A percentile compares a stretch with the other conserved stretches of the same genome.
phyloP scores from a whole-genome alignment of 2,888 invertebrate genomes.

The Furcula furcula region DNA sequence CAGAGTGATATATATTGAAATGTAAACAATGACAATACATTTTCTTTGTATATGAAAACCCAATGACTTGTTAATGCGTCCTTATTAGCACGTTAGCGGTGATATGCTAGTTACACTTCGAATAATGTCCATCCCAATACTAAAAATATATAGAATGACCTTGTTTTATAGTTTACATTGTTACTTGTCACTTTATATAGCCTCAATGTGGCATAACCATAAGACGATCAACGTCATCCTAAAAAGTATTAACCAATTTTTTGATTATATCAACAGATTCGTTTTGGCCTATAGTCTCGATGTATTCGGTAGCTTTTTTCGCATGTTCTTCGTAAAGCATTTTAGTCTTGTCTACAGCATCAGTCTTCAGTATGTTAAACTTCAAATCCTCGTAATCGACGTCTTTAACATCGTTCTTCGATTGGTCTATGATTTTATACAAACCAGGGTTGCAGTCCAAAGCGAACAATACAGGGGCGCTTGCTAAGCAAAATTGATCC shows the following conservation, averaged over 20 bases:
- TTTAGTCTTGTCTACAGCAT: conserved; percentile 68
- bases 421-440: conserved; percentile 83
- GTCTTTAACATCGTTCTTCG: conserved; percentile 84
- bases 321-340: conserved; percentile 67
- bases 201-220: too few species aligned
- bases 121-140: too few species aligned
- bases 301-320: conserved; percentile 60
- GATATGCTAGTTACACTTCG: too few species aligned
- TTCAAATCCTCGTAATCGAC: conserved; percentile 84
- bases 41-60: too few species aligned
- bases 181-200: too few species aligned
- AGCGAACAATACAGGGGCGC: conserved; percentile 92
- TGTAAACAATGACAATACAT: too few species aligned
- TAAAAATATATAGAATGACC: too few species aligned
- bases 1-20: too few species aligned
- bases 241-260: conserved; percentile 69
- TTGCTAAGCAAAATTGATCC: conserved; percentile 87
- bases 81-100: too few species aligned
- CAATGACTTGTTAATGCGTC: too few species aligned
- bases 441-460: conserved; percentile 88
- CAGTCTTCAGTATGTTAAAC: conserved; percentile 72
- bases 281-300: conserved; percentile 63
- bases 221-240: too few species aligned
- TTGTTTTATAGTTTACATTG: too few species aligned
- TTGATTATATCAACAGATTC: conserved; percentile 73